Evolutionary conservation across 2,113 vertebrate genomes (phyloP).

Genomic region (Tragelaphus buxtoni): DNA sequence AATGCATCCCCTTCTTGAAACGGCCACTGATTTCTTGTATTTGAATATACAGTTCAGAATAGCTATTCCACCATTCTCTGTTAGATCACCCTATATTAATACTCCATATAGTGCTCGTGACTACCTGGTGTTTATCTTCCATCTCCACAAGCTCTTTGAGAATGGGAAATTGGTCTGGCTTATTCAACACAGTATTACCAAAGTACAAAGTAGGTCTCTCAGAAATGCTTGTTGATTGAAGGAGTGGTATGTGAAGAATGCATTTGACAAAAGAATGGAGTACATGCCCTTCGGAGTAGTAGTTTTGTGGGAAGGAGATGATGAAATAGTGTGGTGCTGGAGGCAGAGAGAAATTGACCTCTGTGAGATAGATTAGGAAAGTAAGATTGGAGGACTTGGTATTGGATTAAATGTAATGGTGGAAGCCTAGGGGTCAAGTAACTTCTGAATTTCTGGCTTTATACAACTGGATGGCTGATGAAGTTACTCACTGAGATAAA

Average conservation of each 20-base stretch:
- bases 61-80: background rate
- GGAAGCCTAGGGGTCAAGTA: background rate
- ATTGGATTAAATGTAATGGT: background rate
- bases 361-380: background rate
- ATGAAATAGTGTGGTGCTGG: background rate
- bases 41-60: too few relatives aligned
- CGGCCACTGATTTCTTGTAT: too few relatives aligned
- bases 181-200: background rate
- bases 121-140: background rate
- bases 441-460: conserved; percentile 1
- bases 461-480: background rate
- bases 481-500: conserved; percentile 13
- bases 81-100: background rate
- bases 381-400: background rate
- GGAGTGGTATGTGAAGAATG: background rate
- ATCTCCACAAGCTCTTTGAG: background rate
- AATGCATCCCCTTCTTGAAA: too few relatives aligned
- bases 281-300: background rate
- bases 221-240: background rate
- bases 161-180: background rate
- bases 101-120: background rate
- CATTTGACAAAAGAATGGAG: background rate
- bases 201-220: background rate
- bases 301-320: background rate
- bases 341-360: conserved; percentile 10